Evolutionary conservation across 2,888 invertebrate species (phyloP).

Genomic region (Leistus spinibarbis): DNA sequence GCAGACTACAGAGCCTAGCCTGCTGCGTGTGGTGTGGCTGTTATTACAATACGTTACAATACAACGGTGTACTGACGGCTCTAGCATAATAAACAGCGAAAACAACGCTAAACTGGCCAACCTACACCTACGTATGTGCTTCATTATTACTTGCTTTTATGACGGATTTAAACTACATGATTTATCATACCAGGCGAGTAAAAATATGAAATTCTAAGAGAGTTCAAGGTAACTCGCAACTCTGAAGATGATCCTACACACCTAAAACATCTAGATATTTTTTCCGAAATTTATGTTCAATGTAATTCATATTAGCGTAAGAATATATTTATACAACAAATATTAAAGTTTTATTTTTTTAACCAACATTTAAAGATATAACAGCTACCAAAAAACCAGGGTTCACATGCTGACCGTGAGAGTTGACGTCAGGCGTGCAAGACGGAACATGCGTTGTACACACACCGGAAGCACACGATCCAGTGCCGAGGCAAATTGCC

Average conservation of each 20-base stretch:
- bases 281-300: too few species aligned
- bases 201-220: neutral
- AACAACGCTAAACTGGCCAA: neutral
- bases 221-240: neutral
- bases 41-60: neutral
- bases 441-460: conserved; percentile 7
- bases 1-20: neutral
- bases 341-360: too few species aligned
- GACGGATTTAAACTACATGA: neutral
- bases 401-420: neutral
- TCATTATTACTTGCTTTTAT: neutral
- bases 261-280: too few species aligned
- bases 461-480: conserved; percentile 19
- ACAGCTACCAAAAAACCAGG: neutral
- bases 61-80: neutral
- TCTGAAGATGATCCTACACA: too few species aligned
- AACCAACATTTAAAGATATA: neutral
- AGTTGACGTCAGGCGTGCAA: conserved; percentile 1
- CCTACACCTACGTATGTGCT: neutral
- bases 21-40: neutral
- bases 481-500: conserved; percentile 23
- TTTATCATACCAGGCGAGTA: neutral
- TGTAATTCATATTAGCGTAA: too few species aligned
- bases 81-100: neutral
- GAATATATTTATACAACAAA: too few species aligned